These are phyloP conservation scores for Ispidina lecontei DNA, from an alignment of 2,797 vertebrate genomes.

Conservation along the genomic window DNA sequence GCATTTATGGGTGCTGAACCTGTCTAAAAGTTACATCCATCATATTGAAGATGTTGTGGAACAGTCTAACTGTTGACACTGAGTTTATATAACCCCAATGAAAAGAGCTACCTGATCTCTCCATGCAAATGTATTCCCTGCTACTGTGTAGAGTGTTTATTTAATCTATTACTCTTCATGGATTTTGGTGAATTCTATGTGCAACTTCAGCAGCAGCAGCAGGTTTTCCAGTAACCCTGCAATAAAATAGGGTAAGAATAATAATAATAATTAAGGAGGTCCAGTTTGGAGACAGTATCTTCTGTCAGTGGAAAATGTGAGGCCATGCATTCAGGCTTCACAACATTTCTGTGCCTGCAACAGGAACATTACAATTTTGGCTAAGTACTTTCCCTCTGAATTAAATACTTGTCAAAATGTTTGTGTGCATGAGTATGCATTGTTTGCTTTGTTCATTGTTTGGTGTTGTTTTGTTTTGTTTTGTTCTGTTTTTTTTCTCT, in stretches of 20 bases:
- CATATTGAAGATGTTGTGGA: background rate
- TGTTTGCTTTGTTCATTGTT: background rate
- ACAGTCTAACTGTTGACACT: background rate
- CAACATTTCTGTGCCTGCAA: background rate
- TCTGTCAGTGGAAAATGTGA: background rate
- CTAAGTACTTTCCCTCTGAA: background rate
- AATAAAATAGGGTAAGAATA: background rate
- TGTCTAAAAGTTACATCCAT: background rate
- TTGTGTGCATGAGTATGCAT: background rate
- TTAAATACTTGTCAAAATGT: background rate
- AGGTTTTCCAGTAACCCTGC: background rate
- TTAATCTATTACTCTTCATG: background rate
- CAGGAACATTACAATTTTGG: background rate
- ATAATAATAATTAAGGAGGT: background rate
- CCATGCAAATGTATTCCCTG: background rate
- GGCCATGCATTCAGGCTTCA: background rate
- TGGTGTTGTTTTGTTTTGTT: rapidly evolving
- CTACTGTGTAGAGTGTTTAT: background rate
- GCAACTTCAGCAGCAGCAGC: background rate
- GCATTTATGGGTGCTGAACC: background rate
- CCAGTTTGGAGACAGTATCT: background rate
- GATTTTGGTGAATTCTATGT: background rate
- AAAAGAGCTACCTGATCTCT: background rate
- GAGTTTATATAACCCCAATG: background rate
- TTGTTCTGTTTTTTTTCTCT: background rate